Percentiles rank a stretch among this genome's conserved stretches.
These are phyloP conservation scores for Malacosoma neustria DNA, from an alignment of 2,888 invertebrate species.

Conservation along the genomic window DNA sequence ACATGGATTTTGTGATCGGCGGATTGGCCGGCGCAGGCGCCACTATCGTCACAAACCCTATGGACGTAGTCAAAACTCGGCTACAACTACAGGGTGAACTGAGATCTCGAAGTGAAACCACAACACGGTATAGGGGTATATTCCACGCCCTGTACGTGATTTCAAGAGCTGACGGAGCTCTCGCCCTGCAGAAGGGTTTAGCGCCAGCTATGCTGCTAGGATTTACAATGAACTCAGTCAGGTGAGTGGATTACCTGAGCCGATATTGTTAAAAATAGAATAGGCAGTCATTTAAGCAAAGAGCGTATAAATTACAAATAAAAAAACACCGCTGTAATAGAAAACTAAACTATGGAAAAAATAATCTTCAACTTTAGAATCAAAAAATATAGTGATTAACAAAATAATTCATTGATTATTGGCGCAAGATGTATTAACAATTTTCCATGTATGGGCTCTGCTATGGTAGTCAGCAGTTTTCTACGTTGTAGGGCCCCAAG, in stretches of 20 bases:
- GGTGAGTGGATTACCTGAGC: slow-evolving; percentile 38
- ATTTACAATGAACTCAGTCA: slow-evolving; percentile 74
- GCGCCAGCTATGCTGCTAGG: slow-evolving; percentile 89
- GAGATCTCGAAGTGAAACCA: slow-evolving; percentile 69
- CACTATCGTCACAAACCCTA: slow-evolving; percentile 88
- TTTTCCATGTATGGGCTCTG: no score
- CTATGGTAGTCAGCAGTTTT: no score
- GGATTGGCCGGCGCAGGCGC: slow-evolving; percentile 83
- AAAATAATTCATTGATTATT: no score
- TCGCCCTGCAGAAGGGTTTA: slow-evolving; percentile 85
- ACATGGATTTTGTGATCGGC: slow-evolving; percentile 83
- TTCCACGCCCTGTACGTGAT: slow-evolving; percentile 85
- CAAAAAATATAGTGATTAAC: no score
- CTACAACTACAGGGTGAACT: slow-evolving; percentile 90
- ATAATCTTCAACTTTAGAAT: no score
- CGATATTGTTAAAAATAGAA: no score
- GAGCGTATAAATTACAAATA: no score
- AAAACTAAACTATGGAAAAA: no score
- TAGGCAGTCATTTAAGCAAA: no score
- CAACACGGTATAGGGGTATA: slow-evolving; percentile 78
- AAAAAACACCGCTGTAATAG: no score
- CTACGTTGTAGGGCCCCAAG: no score
- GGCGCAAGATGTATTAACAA: no score
- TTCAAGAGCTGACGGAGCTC: slow-evolving; percentile 81
- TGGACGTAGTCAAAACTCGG: slow-evolving; percentile 91